Evolutionary conservation across 2,888 invertebrate species (phyloP), one percentile per base, ranked within the genome.

Genomic region (Byasa hedistus): DNA sequence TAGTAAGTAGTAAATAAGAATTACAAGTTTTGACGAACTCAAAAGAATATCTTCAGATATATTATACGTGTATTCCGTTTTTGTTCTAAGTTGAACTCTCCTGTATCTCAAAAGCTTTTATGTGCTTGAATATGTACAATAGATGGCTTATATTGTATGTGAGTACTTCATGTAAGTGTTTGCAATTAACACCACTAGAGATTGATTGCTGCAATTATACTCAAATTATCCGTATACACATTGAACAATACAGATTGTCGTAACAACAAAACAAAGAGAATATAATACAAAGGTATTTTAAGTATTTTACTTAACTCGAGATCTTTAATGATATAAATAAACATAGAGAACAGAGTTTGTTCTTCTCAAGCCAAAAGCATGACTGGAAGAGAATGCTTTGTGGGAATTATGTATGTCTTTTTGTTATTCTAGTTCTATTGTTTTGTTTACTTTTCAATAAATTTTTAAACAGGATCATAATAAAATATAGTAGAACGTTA

Each of bases 171-270:
- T 24, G 24, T 55, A 22, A 55, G 55, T 55, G 55, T 15, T 55
- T 17, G 55, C 55, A 23, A 22, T 24, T 21, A 24, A 55, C 24
- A 23, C 24, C 55, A 55, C 55, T 24, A 55, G 15, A 55, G 23
- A 24, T 23, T 55, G 24, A 55, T 55, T 55, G 55, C 55, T 12
- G 55, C 55, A 55, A 24, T 55, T 55, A 55, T 17, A 22, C 52
- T 5, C 22, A 22, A 4, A 24, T 55, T 24, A 55, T 24, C 24
- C 17, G 22, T 24, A 2, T 24, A 55, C 55, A 24, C 21, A 17
- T 19, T 36, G 57, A 21, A 57, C 21, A 36, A 36, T n/a, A n/a
- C n/a, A 27, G 24, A 19, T 19, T 19, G 27, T 21, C n/a, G n/a
- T 3, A 52, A 52, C 51, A 51, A 51, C 7, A 52, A 22, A 5